Evolutionary conservation across 2,113 vertebrate genomes (phyloP).

Genomic region (Sterna hirundo): DNA sequence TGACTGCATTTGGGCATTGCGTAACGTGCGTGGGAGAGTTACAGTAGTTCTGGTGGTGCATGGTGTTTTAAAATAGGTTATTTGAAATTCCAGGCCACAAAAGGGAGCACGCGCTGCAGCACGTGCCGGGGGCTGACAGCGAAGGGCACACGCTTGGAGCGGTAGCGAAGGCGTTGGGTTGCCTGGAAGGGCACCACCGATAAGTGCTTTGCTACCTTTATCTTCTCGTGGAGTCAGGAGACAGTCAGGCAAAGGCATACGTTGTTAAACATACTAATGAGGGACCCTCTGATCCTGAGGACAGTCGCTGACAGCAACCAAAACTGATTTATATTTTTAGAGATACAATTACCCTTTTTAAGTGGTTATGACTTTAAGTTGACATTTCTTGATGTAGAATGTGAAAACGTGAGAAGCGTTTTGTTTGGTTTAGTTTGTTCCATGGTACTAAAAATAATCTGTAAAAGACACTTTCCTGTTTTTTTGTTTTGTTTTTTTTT

Average conservation of each 20-base stretch:
- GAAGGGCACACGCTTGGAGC: background rate
- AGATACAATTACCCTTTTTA: background rate
- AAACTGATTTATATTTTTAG: background rate
- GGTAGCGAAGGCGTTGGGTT: background rate
- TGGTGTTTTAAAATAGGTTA: background rate
- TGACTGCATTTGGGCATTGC: background rate
- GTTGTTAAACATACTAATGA: background rate
- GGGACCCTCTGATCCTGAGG: background rate
- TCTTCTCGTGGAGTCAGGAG: background rate
- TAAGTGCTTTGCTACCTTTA: background rate
- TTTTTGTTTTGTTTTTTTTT: background rate
- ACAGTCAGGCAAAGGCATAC: background rate
- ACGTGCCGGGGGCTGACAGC: rapidly evolving
- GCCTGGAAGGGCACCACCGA: background rate
- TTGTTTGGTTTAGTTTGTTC: background rate
- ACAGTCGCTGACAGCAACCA: background rate
- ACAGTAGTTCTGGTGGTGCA: background rate
- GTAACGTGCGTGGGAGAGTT: background rate
- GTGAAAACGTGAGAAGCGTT: background rate
- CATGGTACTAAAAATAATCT: background rate
- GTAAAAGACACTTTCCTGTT: background rate
- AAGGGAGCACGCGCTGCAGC: background rate
- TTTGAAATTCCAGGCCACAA: background rate
- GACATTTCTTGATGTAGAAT: background rate
- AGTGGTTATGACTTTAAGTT: background rate